phyloP scores from a whole-genome alignment of 2,113 vertebrate species.

The Vicugna pacos region DNA sequence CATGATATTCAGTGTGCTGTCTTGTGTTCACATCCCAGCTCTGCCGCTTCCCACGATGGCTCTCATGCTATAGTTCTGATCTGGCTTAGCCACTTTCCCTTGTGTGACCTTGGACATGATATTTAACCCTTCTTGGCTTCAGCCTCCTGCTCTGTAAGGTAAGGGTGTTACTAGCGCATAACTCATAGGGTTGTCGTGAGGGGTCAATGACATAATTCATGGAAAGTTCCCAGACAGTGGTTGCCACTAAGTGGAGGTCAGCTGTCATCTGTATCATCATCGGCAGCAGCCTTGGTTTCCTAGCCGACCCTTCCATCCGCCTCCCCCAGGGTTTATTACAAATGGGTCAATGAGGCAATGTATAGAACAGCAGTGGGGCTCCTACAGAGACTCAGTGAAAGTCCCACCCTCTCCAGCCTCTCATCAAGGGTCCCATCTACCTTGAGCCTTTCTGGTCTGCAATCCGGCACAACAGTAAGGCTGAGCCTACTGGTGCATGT shows the following conservation, averaged over 20 bases:
- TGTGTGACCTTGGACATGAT: not conserved
- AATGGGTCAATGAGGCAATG: not conserved
- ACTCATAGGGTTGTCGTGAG: not conserved
- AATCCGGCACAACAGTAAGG: not conserved
- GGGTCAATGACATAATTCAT: not conserved
- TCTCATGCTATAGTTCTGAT: too few relatives aligned
- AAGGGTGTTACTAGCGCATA: not conserved
- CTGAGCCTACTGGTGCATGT: not conserved
- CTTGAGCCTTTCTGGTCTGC: not conserved
- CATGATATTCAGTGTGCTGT: fast-evolving
- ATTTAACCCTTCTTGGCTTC: not conserved
- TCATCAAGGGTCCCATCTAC: not conserved
- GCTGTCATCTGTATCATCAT: not conserved
- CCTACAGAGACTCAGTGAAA: fast-evolving
- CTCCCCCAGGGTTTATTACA: not conserved
- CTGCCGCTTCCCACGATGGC: fast-evolving
- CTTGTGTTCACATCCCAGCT: fast-evolving
- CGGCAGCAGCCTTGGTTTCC: not conserved
- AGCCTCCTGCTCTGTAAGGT: not conserved
- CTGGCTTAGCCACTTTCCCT: not conserved
- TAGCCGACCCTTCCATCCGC: not conserved
- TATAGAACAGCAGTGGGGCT: fast-evolving
- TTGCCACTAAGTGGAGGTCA: not conserved
- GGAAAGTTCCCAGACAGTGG: not conserved
- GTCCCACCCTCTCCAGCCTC: not conserved